These are phyloP conservation scores for Forbesichthys agassizii DNA, from an alignment of 2,113 vertebrate genomes.

Conservation along the genomic window DNA sequence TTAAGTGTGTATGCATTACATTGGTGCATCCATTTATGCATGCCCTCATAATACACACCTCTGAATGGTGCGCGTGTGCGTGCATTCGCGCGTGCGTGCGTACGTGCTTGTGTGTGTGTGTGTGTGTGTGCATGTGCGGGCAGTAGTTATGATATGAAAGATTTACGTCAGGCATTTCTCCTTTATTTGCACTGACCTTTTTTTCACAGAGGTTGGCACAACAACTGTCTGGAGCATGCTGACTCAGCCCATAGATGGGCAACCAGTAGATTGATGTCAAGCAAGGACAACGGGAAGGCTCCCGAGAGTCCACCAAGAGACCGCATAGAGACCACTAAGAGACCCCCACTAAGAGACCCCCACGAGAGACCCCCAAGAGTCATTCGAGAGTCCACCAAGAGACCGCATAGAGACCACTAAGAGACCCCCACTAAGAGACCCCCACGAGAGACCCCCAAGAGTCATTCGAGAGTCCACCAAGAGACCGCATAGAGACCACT, in stretches of 20 bases:
- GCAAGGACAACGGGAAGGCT: slow-evolving; percentile 1
- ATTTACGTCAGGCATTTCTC: neutral
- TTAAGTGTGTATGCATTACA: neutral
- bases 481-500: too few species aligned
- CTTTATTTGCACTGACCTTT: slow-evolving; percentile 25
- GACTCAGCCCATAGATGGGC: slow-evolving; percentile 55
- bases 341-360: too few species aligned
- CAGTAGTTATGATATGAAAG: slow-evolving; percentile 18
- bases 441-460: too few species aligned
- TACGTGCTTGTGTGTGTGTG: neutral
- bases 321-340: too few species aligned
- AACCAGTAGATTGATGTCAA: neutral
- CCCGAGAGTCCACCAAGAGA: too few species aligned
- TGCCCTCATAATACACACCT: too few species aligned
- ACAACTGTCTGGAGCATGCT: slow-evolving; percentile 31
- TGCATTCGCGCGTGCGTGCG: neutral
- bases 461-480: too few species aligned
- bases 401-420: too few species aligned
- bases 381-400: too few species aligned
- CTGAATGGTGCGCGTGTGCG: neutral
- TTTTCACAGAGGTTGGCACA: slow-evolving; percentile 20
- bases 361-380: too few species aligned
- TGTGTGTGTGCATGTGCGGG: slow-evolving; percentile 7
- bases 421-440: too few species aligned
- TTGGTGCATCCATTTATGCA: neutral